Evolutionary conservation across 2,888 invertebrate species (phyloP), one percentile per base, ranked within the genome.

Genomic region (Lasioglossum calceatum): DNA sequence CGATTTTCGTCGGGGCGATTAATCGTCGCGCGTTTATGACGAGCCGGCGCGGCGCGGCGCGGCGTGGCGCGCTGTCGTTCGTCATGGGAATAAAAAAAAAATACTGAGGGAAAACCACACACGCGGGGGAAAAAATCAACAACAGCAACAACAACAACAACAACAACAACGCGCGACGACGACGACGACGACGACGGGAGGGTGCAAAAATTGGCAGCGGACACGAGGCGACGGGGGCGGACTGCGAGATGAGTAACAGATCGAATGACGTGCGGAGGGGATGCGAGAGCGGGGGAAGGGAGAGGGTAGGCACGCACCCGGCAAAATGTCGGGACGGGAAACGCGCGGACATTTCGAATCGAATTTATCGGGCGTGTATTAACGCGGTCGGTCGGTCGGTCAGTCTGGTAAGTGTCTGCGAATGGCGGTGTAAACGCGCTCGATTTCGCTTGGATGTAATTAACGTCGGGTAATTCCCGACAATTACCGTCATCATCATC

Each of bases 401-500:
- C 91, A 85, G 89, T 88, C 87, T 86, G 90, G 87, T 88, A 90
- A 90, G 89, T 90, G 88, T 88, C 87, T 83, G 84, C 88, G 87
- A 91, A 88, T 87, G 87, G 84, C 85, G 87, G 85, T 85, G 89
- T 83, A 84, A 87, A 84, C 88, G 91, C 86, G 91, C 84, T 77
- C 88, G 86, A 82, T 87, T 83, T 91, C 85, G 85, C 85, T 78
- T 82, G 79, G 84, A 84, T 87, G 89, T 91, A 90, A 91, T 91
- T 91, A 89, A 90, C 91, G 90, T 88, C 87, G 91, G 85, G 89
- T 88, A 91, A 90, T 91, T 86, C 90, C 88, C 89, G 91, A 88
- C 91, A 91, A 91, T 91, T 91, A 91, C 91, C 91, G 90, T 91
- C 89, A 87, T 89, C 90, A 91, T 90, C 91, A 86, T 90, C 91